These are phyloP conservation scores for Ptychodera flava DNA, from an alignment of 35 echinoderm and acorn worm genomes.

Conservation along the genomic window DNA sequence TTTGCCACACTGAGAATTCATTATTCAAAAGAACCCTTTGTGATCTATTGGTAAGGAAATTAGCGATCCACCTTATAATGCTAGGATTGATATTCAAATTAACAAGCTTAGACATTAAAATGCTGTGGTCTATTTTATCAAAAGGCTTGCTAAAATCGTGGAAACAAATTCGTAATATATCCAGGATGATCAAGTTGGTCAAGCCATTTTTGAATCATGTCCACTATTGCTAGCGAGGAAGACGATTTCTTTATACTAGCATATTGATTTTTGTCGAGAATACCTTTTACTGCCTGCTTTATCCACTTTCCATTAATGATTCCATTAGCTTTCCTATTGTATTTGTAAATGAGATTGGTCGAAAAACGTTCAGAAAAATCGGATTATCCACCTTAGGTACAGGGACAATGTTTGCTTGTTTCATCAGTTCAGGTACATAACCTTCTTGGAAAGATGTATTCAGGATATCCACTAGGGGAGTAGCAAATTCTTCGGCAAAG, in stretches of 20 bases:
- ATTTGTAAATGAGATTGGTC: slow-evolving; percentile 38
- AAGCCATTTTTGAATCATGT: slow-evolving; percentile 21
- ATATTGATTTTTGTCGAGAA: slow-evolving; percentile 41
- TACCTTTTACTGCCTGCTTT: slow-evolving; percentile 11
- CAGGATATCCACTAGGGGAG: slow-evolving; percentile 31
- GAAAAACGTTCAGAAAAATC: slow-evolving; percentile 25
- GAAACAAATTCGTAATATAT: neutral
- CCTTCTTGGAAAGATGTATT: slow-evolving; percentile 25
- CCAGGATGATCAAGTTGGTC: slow-evolving; percentile 31
- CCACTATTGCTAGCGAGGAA: slow-evolving; percentile 28
- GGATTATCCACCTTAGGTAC: slow-evolving; percentile 27
- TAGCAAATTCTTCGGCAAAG: slow-evolving; percentile 30
- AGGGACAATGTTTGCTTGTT: slow-evolving; percentile 35
- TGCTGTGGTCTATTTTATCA: slow-evolving; percentile 3
- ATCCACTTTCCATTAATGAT: slow-evolving; percentile 33
- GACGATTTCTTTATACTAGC: slow-evolving; percentile 15
- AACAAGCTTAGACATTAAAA: neutral
- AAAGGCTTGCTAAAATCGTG: neutral
- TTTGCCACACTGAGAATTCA: too few relatives aligned
- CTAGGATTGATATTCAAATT: neutral
- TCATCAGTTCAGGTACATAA: slow-evolving; percentile 32
- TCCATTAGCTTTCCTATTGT: slow-evolving; percentile 41
- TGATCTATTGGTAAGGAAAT: slow-evolving; percentile 28
- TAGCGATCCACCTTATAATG: neutral
- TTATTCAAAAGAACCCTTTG: slow-evolving; percentile 20